phyloP scores from a whole-genome alignment of 2,797 vertebrate genomes.

The Ctenosaura bakeri region DNA sequence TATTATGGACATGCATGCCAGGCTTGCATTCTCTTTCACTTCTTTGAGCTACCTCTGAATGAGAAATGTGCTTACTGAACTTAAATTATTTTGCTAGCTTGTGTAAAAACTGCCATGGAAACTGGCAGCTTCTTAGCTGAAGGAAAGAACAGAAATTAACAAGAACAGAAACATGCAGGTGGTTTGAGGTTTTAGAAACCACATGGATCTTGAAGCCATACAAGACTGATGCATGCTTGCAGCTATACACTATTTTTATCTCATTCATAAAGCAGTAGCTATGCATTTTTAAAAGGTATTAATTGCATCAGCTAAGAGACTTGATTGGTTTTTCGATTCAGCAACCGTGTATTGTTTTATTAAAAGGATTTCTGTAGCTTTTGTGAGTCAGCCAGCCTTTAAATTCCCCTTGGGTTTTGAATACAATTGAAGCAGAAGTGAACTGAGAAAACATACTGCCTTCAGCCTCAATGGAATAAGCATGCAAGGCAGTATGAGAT shows the following conservation, averaged over 20 bases:
- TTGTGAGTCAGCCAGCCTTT: neutral
- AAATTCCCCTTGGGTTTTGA: neutral
- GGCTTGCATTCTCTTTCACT: slow-evolving; percentile 13
- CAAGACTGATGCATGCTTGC: neutral
- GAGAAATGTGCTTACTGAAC: slow-evolving; percentile 23
- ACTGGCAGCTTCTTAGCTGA: neutral
- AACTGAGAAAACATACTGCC: neutral
- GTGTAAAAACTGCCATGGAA: neutral
- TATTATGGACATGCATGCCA: slow-evolving; percentile 37
- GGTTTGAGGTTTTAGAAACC: neutral
- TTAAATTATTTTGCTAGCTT: rapidly evolving
- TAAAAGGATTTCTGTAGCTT: neutral
- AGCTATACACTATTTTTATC: slow-evolving; percentile 45
- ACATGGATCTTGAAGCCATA: neutral
- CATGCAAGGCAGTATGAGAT: neutral
- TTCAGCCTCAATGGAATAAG: neutral
- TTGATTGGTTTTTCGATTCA: neutral
- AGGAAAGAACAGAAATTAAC: neutral
- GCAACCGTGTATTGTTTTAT: rapidly evolving
- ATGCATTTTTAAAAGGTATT: neutral
- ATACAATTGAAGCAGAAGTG: neutral
- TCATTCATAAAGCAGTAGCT: slow-evolving; percentile 36
- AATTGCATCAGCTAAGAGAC: slow-evolving; percentile 6
- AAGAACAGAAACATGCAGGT: neutral
- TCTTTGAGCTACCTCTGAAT: neutral